Evolutionary conservation across 2,113 vertebrate genomes (phyloP), one percentile per base, ranked within the genome.

Genomic region (Chaetodon auriga): DNA sequence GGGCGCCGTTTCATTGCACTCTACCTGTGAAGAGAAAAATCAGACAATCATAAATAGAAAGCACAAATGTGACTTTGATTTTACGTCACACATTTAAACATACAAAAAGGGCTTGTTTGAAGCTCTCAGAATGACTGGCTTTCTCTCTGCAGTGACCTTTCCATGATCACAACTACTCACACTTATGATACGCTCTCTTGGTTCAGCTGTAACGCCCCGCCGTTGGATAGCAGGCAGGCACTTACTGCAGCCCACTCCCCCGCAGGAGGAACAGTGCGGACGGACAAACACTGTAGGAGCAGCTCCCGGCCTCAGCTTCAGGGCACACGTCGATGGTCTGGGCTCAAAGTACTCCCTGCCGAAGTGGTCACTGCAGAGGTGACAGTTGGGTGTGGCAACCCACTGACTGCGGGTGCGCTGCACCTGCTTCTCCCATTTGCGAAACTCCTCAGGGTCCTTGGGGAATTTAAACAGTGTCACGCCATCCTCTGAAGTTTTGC

Each of bases 371-470:
- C 89, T 93, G 92, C 95, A 96, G 58, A 96, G 92, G 81, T 94
- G 76, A 23, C 93, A 95, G 72, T 75, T 87, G 5, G 89, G 71
- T 2, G 91, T 89, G 25, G 94, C 95, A 0, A 68, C 41, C 95
- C 95, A 96, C 5, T 90, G 78, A 12, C 19, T 23, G 4, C 93
- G 93, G 14, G 92, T 94, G 25, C 85, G 94, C 73, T 96, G 94
- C 14, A 96, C 94, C 91, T 96, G 95, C 76, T 94, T 95, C 72
- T 96, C 93, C 95, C 95, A 96, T 89, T 94, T 95, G 7, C 61
- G 76, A 81, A 94, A 94, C 55, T 94, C 94, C 5, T 73, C 82
- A 0, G 69, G 68, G 55, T 96, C 94, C n/a, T 94, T 95, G 43
- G 95, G 95, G 83, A 96, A 96, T 72, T 82, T 93, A 72, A 93